Evolutionary conservation across 2,113 vertebrate species (phyloP), one percentile per base, ranked within the genome.

Genomic region (Myxocyprinus asiaticus): DNA sequence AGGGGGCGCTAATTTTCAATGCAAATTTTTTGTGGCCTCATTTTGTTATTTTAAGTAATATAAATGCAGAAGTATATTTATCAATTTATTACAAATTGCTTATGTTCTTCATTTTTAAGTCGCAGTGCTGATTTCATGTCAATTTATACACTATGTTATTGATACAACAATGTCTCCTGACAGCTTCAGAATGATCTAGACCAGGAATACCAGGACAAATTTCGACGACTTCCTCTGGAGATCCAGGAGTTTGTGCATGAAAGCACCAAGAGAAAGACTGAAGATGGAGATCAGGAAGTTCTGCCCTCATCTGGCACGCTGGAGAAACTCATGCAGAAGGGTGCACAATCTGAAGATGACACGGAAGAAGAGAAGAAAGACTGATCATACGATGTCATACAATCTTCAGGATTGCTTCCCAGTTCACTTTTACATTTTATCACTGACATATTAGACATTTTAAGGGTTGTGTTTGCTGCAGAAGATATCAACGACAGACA

Each of bases 191-290:
- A 90, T 69, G 96, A 98, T 80, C 92, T 99, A 85, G 98, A 99
- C 88, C 98, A 99, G 88, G 98, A 99, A 84, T 99, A 98, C 85
- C 97, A 99, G 92, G 98, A 99, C 91, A 99, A 98, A 87, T 99
- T 99, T 87, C 96, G 96, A 75, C 93, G 98, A 90, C 93, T 99
- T 76, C 98, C 98, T 5, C 91, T 98, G 91, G 97, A 99, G 92
- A 98, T 99, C 88, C 92, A 98, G 90, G 98, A 99, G 89, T 99
- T 99, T 4, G 97, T 99, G 67, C 97, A 99, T 89, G 98, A 99
- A 87, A 95, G 95, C 81, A 94, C 96, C 93, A 98, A 96, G 91
- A 91, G 95, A 86, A 99, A 96, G 77, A 94, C 86, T 7, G 95
- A 97, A 67, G 94, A 94, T n/a, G 92, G 86, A 79, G 74, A 87